phyloP scores from a whole-genome alignment of 2,888 invertebrate species.

The Elmis aenea region DNA sequence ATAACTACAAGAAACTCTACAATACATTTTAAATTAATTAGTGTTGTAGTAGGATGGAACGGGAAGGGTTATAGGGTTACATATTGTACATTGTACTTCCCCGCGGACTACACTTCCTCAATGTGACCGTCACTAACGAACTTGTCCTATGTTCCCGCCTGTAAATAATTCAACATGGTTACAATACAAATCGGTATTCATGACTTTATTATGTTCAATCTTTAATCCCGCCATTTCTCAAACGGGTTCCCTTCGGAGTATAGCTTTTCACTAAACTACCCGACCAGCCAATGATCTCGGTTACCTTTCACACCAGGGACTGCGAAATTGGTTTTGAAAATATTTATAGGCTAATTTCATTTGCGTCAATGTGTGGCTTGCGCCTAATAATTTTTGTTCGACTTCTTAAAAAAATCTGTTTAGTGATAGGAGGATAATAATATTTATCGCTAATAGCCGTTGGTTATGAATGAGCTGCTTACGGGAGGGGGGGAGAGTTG shows the following conservation, averaged over 20 bases:
- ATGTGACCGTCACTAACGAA: constrained; percentile 23
- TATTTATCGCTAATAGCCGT: no score
- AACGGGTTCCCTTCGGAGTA: constrained; percentile 23
- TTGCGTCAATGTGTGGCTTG: constrained; percentile 16
- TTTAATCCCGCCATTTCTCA: constrained; percentile 30
- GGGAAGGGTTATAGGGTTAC: constrained; percentile 13
- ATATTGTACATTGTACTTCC: constrained; percentile 16
- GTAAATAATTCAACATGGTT: constrained; percentile 30
- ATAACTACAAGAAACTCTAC: constrained; percentile 25
- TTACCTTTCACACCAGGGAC: constrained; percentile 19
- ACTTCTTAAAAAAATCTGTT: no score
- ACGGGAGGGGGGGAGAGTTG: no score
- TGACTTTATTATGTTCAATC: constrained; percentile 36
- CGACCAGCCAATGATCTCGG: constrained; percentile 16
- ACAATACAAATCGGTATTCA: constrained; percentile 34
- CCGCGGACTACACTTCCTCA: constrained; percentile 23
- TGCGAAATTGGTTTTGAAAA: constrained; percentile 30
- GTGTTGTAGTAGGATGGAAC: constrained; percentile 20
- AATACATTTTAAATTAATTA: constrained; percentile 31
- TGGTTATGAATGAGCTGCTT: no score
- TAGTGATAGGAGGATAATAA: no score
- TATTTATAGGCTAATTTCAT: constrained; percentile 31
- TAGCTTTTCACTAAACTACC: constrained; percentile 20
- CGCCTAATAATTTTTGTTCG: no score
- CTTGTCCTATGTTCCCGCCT: constrained; percentile 15